A percentile compares a stretch with the other conserved stretches of the same genome.
These are phyloP conservation scores for Drymodes brunneopygia DNA, from an alignment of 2,113 vertebrate species.

Conservation along the genomic window DNA sequence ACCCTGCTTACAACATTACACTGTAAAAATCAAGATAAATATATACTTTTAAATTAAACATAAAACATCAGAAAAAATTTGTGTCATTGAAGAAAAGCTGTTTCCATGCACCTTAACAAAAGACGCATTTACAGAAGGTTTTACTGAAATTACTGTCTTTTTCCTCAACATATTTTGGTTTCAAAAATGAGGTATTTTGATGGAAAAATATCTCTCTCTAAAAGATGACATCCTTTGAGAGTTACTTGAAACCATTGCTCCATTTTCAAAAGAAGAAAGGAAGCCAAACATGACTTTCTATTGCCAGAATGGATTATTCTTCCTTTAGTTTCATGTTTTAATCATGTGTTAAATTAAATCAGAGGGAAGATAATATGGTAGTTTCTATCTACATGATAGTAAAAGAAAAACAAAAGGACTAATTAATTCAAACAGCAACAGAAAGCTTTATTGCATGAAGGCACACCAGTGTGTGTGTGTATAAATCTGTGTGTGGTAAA, in stretches of 20 bases:
- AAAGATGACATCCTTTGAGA: background rate
- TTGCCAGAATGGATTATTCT: background rate
- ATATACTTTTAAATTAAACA: background rate
- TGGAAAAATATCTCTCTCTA: background rate
- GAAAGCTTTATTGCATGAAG: background rate
- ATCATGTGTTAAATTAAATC: background rate
- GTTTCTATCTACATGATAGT: background rate
- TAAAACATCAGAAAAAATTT: background rate
- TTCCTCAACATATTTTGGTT: background rate
- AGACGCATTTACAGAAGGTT: background rate
- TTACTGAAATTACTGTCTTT: background rate
- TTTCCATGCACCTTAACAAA: background rate
- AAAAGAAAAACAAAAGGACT: background rate
- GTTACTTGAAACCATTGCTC: background rate
- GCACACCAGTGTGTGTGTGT: rapidly evolving
- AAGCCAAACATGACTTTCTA: background rate
- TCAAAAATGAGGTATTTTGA: background rate
- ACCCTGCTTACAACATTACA: background rate
- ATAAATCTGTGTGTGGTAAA: no score
- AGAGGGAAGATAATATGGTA: background rate
- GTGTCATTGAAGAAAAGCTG: background rate
- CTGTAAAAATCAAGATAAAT: background rate
- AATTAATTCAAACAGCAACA: background rate
- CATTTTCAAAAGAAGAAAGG: background rate
- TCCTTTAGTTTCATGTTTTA: background rate